Base-by-base conservation (phyloP, 1,140 invertebrate genomes). In the Hypothenemus hampei region DNA sequence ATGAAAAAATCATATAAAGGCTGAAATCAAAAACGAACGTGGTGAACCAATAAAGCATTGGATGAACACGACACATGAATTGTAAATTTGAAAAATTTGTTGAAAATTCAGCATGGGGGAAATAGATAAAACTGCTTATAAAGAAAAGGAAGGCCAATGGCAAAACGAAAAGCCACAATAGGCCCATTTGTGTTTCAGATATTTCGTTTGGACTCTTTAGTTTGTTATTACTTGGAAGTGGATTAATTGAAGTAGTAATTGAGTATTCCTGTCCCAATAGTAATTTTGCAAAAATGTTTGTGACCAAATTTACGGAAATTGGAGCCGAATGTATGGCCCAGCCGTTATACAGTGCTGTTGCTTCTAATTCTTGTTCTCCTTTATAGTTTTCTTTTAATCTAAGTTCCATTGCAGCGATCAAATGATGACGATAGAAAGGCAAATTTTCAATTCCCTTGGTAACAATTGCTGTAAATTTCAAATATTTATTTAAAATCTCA, bases 41-140 rank as follows among this genome's bases (percentile, higher is more conserved):
- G 2, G 75, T 69, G 3, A 75, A 16, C 83, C 83, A 85, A 67
- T 79, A 85, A 0, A 70, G 67, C 3, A 73, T 41, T 15, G 77
- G 66, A 37, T 72, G 63, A 3, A 81, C 75, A n/a, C 83, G 82
- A 56, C 79, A 77, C 59, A 86, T 80, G 68, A 80, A 76, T 68
- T 84, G 81, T n/a, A 85, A 65, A 60, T 83, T 79, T 62, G 81
- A 81, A 11, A 79, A 77, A 65, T 77, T 75, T 36, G 75, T 67
- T 13, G 64, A 53, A 18, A 66, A 39, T 62, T 76, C 74, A 24
- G 61, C 57, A 13, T 72, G 54, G 0, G 81, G 74, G 57, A 80
- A 81, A 15, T 80, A 65, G 1, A 81, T 69, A 66, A 81, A 72
- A 50, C 53, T 59, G 4, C 60, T 59, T 23, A 64, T 24, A n/a